Base-by-base conservation (phyloP, 2,888 invertebrate species). In the Arrhopalites spinosus region DNA sequence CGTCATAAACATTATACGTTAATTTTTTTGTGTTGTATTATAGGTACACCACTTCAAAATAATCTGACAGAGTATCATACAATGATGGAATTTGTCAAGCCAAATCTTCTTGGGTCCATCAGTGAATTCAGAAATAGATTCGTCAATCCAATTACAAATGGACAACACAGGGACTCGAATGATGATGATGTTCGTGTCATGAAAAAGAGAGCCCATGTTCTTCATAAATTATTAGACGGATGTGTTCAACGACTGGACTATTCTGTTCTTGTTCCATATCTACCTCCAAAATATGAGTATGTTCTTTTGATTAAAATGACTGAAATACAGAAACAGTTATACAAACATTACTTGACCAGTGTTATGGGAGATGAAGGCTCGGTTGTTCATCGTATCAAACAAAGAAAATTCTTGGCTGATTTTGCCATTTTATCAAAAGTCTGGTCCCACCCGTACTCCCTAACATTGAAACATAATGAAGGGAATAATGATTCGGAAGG, bases 21-120 rank as follows among this genome's bases (percentile, higher is more conserved):
- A n/a, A n/a, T n/a, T n/a, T n/a, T n/a, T n/a, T n/a, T n/a, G n/a
- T n/a, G n/a, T n/a, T n/a, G n/a, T n/a, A n/a, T n/a, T n/a, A 36
- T 36, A 36, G 36, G 36, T 73, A 99, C 99, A 0, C 99, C 99
- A 0, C 87, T 99, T 72, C 99, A 99, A 86, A 99, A 99, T 85
- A 98, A 99, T 87, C 89, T 97, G 30, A 91, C 91, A 85, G 96
- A 97, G 88, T 96, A 93, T 93, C 96, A 96, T 87, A 97, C 96
- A 87, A 99, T 99, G 99, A 95, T 99, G 47, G 93, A 95, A 84
- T 99, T 99, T 86, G 96, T 99, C 73, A 98, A 98, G 86, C 98
- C 98, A 0, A 96, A 92, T 86, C 88, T 99, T 5, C 88, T 99
- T 63, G 90, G 90, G 70, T 96, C 96, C 23, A 92, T 92, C 85